Base-by-base conservation (phyloP, 2,797 vertebrate species). In the Siniperca obscura region DNA sequence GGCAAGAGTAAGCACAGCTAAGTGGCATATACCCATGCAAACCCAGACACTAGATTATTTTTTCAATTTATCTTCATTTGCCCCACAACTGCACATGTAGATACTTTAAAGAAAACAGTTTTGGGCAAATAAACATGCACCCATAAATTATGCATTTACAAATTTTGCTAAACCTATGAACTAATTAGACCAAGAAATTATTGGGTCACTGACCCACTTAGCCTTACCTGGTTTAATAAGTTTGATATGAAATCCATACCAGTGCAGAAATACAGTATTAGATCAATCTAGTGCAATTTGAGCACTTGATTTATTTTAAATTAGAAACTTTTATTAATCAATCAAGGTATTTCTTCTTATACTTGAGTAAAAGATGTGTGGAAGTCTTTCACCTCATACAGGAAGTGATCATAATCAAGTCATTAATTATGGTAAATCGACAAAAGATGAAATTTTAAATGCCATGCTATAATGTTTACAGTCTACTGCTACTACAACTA, bases 181-280 rank as follows among this genome's bases (percentile, higher is more conserved):
- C 53, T 79, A 61, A 77, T 76, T 79, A 70, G 40, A 65, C 6
- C 34, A 56, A 62, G 25, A 9, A 27, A 27, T 62, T 72, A 74
- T 30, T 80, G 44, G 48, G 68, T 78, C 78, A 76, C 30, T 65
- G 61, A 80, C 68, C 57, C 59, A 74, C 30, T 76, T 71, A 61
- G 56, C 46, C 40, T 76, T 62, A 82, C 50, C 48, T 61, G 22
- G 2, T 61, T 77, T 66, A n/a, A 60, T 70, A 74, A 21, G 34
- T 56, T 14, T n/a, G 38, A 69, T 50, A 72, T 70, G 16, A 36
- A 65, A 61, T 64, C 25, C 22, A 71, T 27, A 68, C 5, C n/a
- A 59, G 50, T 17, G 27, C 9, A 1, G 19, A 48, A 72, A 19
- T 36, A 69, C 50, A 64, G 36, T 48, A 10, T 10, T 6, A 40